Conservation (phyloP, 2,888 invertebrate genomes). For the Strigamia transsilvanica region DNA sequence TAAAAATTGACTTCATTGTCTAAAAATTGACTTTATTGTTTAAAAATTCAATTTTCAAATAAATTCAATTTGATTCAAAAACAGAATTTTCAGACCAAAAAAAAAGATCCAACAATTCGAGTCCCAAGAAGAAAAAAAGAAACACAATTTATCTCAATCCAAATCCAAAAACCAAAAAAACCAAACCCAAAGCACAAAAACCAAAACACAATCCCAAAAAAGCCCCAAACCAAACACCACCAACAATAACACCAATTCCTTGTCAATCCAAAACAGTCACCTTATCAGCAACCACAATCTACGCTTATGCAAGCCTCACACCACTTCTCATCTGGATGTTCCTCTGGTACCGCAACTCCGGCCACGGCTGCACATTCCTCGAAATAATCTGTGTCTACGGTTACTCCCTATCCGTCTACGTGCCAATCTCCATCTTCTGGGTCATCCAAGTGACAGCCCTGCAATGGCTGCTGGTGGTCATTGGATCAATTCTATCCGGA, state of each 20-base stretch:
- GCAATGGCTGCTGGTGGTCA: constrained; percentile 85
- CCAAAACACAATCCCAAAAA: no score
- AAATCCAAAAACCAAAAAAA: no score
- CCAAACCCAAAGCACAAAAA: no score
- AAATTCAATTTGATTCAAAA: not conserved
- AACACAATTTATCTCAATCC: no score
- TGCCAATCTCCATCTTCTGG: constrained; percentile 92
- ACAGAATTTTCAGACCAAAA: constrained; percentile 55
- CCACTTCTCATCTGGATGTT: constrained; percentile 85
- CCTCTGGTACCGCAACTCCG: constrained; percentile 74
- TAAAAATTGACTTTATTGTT: not conserved
- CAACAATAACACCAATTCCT: no score
- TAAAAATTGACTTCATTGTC: no score
- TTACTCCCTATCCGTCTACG: constrained; percentile 91
- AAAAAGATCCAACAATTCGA: no score
- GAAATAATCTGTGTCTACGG: constrained; percentile 94
- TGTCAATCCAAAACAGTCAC: no score
- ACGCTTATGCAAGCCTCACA: constrained; percentile 85
- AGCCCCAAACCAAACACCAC: no score
- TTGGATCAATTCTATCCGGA: constrained; percentile 85
- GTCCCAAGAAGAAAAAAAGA: no score
- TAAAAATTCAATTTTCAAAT: not conserved
- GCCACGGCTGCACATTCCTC: constrained; percentile 70
- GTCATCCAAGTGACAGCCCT: constrained; percentile 78
- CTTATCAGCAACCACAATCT: constrained; percentile 88